These are phyloP conservation scores for Tachuris rubrigastra DNA, from an alignment of 2,113 vertebrate genomes.

Conservation along the genomic window DNA sequence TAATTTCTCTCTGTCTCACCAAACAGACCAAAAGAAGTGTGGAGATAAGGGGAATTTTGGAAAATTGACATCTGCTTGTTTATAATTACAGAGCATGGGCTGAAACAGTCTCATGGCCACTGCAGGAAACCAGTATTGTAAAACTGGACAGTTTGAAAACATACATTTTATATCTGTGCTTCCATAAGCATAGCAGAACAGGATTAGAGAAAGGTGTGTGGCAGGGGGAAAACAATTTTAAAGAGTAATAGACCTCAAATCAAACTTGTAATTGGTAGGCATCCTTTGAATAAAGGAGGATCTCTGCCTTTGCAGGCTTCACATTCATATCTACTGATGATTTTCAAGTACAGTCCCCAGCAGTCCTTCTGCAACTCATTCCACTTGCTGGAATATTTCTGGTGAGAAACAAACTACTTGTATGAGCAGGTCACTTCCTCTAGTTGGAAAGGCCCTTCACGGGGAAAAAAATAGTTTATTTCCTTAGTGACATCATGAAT, in stretches of 20 bases:
- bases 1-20: not conserved
- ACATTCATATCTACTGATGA: not conserved
- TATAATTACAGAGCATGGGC: not conserved
- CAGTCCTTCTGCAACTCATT: not conserved
- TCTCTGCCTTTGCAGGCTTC: not conserved
- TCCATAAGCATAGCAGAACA: not conserved
- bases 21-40: not conserved
- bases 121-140: not conserved
- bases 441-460: not conserved
- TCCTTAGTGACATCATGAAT: not conserved
- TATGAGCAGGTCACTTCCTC: not conserved
- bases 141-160: not conserved
- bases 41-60: not conserved
- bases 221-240: not conserved
- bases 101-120: not conserved
- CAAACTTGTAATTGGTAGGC: not conserved
- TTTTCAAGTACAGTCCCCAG: not conserved
- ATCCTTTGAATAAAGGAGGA: not conserved
- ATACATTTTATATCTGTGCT: not conserved
- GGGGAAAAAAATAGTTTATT: not conserved
- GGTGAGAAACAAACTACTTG: not conserved
- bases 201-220: not conserved
- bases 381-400: not conserved
- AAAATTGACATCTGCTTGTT: not conserved
- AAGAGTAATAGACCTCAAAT: not conserved